Percentiles rank a stretch among this genome's conserved stretches.
These are phyloP conservation scores for Volucella bombylans DNA, from an alignment of 2,888 invertebrate species.

Conservation along the genomic window DNA sequence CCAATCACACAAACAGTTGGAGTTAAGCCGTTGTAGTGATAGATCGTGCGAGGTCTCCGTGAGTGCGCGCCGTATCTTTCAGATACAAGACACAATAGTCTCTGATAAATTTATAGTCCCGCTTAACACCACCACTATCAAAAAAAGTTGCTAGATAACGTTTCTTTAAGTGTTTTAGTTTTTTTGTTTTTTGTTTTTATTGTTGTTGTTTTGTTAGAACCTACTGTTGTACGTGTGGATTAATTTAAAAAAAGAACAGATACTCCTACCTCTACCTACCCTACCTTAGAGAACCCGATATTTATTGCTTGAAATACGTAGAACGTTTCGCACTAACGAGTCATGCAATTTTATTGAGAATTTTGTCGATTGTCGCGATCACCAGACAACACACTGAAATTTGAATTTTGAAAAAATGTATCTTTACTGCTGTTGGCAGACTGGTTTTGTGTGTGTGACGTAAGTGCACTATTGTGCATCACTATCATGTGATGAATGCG, in stretches of 20 bases:
- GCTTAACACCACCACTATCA: neutral
- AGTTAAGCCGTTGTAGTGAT: constrained; percentile 68
- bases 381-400: constrained; percentile 10
- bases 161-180: constrained; percentile 38
- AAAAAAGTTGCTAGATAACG: constrained; percentile 13
- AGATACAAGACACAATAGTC: constrained; percentile 49
- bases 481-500: constrained; percentile 38
- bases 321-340: constrained; percentile 37
- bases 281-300: no score
- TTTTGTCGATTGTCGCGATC: constrained; percentile 33
- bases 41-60: constrained; percentile 61
- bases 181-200: neutral
- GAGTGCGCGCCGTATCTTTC: constrained; percentile 61
- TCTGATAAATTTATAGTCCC: constrained; percentile 49
- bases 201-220: constrained; percentile 43
- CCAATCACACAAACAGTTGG: constrained; percentile 61
- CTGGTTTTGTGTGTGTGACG: constrained; percentile 48
- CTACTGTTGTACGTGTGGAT: constrained; percentile 18
- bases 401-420: constrained; percentile 20
- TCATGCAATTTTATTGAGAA: constrained; percentile 65
- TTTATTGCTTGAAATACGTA: constrained; percentile 7
- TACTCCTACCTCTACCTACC: no score
- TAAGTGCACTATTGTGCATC: constrained; percentile 45
- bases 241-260: constrained; percentile 33
- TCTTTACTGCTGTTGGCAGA: constrained; percentile 15